Percentiles rank a stretch among this genome's conserved stretches.
Conservation (phyloP, 2,888 invertebrate genomes). For the Cheilosia pagana region DNA sequence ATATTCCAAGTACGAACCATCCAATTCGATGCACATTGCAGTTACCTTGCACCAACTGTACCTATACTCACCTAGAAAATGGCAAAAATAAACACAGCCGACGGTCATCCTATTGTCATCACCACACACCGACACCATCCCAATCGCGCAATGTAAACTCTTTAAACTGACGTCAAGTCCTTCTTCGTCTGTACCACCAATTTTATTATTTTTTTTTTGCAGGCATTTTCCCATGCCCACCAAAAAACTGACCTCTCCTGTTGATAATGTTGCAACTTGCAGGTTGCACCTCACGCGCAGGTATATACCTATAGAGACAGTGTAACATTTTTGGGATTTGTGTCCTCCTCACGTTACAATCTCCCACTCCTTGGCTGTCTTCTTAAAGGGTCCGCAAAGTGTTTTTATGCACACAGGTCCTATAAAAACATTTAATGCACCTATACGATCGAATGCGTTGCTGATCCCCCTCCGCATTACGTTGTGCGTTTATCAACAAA, state of each 20-base stretch:
- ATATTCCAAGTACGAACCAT: too few relatives aligned
- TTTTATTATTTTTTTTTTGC: conserved; percentile 18
- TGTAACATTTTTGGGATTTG: conserved; percentile 15
- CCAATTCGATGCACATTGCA: not conserved
- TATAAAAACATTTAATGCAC: conserved; percentile 58
- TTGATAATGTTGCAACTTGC: conserved; percentile 37
- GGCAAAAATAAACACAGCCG: conserved; percentile 3
- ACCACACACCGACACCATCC: not conserved
- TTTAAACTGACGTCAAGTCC: conserved; percentile 45
- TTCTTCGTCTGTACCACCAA: not conserved
- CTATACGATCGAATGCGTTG: conserved; percentile 3
- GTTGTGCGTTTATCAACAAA: conserved; percentile 42
- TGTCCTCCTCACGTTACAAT: conserved; percentile 12
- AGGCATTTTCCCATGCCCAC: conserved; percentile 42
- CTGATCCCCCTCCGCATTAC: conserved; percentile 3
- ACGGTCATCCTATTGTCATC: not conserved
- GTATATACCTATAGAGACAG: conserved; percentile 7
- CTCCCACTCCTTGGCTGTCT: not conserved
- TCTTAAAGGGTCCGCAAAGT: conserved; percentile 16
- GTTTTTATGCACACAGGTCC: conserved; percentile 45
- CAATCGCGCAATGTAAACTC: conserved; percentile 31
- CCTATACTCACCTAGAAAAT: not conserved
- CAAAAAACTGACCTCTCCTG: conserved; percentile 40
- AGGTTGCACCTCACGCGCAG: conserved; percentile 38
- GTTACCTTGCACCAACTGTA: conserved; percentile 1